phyloP scores from a whole-genome alignment of 2,113 vertebrate species.

The Calidris pugnax region DNA sequence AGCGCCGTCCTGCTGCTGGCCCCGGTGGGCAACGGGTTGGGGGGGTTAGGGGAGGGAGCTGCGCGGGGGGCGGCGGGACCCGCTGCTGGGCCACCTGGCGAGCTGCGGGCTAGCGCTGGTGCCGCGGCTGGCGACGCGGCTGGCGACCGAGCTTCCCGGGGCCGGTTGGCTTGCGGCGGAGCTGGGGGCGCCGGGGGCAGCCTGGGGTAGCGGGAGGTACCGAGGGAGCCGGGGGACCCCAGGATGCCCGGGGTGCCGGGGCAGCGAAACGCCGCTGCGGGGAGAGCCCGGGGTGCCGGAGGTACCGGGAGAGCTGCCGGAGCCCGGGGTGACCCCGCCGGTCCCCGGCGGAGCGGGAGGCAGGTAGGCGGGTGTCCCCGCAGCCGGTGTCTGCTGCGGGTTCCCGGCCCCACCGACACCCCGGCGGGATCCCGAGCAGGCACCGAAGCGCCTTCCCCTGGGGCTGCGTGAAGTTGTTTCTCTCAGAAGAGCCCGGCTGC shows the following conservation, averaged over 20 bases:
- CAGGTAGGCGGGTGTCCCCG: neutral
- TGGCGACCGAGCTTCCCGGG: slow-evolving; percentile 48
- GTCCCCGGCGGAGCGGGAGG: accelerated
- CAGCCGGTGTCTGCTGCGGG: accelerated
- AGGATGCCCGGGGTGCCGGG: too few species aligned
- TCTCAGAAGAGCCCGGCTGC: too few species aligned
- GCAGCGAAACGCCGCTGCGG: too few species aligned
- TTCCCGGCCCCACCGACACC: neutral
- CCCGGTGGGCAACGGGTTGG: slow-evolving; percentile 60
- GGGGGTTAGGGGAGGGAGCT: neutral
- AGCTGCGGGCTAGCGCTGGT: slow-evolving; percentile 55
- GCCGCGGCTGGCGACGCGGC: slow-evolving; percentile 55
- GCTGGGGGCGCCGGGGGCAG: too few species aligned
- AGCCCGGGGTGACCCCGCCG: too few species aligned
- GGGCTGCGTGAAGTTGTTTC: neutral
- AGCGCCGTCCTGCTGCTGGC: slow-evolving; percentile 49
- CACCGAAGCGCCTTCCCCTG: accelerated
- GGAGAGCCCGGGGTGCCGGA: too few species aligned
- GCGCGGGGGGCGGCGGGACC: slow-evolving; percentile 64
- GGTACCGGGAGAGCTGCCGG: too few species aligned
- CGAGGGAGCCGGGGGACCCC: too few species aligned
- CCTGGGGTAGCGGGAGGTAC: too few species aligned
- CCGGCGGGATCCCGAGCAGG: accelerated
- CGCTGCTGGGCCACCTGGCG: slow-evolving; percentile 71
- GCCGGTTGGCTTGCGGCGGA: slow-evolving; percentile 3